These are phyloP conservation scores for Yoshiicerus persimilis DNA, from an alignment of 1,140 invertebrate species.

Conservation along the genomic window DNA sequence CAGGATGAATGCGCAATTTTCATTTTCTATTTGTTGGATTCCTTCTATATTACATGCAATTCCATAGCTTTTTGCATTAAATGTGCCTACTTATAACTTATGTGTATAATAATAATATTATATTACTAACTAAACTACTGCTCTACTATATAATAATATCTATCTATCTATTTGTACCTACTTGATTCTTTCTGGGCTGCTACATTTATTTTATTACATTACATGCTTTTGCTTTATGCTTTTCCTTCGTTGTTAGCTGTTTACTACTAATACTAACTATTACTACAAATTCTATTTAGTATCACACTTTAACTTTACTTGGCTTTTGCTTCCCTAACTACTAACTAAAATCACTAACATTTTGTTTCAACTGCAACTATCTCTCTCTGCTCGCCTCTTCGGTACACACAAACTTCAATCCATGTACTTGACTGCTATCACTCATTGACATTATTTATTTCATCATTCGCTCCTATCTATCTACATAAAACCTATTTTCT, in stretches of 20 bases:
- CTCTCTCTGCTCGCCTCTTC: neutral
- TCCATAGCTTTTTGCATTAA: neutral
- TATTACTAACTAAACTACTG: neutral
- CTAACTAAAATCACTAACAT: neutral
- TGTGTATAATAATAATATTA: neutral
- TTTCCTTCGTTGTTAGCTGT: neutral
- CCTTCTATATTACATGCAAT: neutral
- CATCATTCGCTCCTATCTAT: conserved; percentile 3
- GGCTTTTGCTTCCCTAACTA: neutral
- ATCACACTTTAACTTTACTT: conserved; percentile 6
- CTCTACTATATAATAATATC: neutral
- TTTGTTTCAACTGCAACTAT: neutral
- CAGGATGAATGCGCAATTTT: conserved; percentile 29
- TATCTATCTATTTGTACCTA: neutral
- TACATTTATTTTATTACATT: neutral
- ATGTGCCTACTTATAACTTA: neutral
- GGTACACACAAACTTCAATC: neutral
- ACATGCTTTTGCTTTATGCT: neutral
- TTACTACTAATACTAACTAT: neutral
- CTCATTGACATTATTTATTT: conserved; percentile 15
- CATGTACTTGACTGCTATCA: conserved; percentile 16
- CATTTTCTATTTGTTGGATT: conserved; percentile 30
- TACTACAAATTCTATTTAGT: neutral
- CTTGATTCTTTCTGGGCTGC: neutral
- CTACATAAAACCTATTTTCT: conserved; percentile 14